Conservation (phyloP, 2,797 vertebrate species). For the Poeciliopsis gracilis region DNA sequence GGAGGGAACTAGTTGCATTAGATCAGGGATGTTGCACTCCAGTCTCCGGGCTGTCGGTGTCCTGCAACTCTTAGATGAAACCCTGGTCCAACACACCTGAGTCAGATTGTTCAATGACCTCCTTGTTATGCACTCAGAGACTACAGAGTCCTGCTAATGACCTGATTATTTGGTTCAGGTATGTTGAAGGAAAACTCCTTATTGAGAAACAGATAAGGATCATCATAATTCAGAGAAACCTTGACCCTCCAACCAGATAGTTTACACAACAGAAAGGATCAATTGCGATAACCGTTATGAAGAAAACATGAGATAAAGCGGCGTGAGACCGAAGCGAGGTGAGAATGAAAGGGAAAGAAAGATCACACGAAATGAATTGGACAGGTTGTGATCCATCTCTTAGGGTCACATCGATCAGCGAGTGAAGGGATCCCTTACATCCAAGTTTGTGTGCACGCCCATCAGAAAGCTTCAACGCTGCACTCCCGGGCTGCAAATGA, state of each 20-base stretch:
- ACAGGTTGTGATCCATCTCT: slow-evolving; percentile 62
- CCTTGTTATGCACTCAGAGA: background rate
- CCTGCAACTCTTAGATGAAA: background rate
- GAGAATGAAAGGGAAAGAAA: slow-evolving; percentile 17
- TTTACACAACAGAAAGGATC: slow-evolving; percentile 17
- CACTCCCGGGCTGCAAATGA: slow-evolving; percentile 57
- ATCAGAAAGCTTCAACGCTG: slow-evolving; percentile 41
- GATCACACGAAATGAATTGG: slow-evolving; percentile 51
- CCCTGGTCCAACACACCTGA: background rate
- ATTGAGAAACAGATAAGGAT: background rate
- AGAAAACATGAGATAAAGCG: background rate
- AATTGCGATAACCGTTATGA: slow-evolving; percentile 16
- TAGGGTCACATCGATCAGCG: slow-evolving; percentile 63
- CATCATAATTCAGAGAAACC: background rate
- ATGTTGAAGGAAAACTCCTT: background rate
- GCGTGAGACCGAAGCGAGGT: background rate
- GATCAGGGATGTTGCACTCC: background rate
- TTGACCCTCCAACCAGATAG: background rate
- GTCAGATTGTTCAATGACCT: background rate
- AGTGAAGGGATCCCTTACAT: slow-evolving; percentile 60
- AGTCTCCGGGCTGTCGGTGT: background rate
- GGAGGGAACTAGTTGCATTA: background rate
- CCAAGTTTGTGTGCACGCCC: slow-evolving; percentile 24
- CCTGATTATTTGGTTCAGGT: background rate
- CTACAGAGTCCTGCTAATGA: background rate